Percentiles rank a stretch among this genome's conserved stretches.
phyloP scores from a whole-genome alignment of 1,140 invertebrate species.

The Anagrus nilaparvatae region DNA sequence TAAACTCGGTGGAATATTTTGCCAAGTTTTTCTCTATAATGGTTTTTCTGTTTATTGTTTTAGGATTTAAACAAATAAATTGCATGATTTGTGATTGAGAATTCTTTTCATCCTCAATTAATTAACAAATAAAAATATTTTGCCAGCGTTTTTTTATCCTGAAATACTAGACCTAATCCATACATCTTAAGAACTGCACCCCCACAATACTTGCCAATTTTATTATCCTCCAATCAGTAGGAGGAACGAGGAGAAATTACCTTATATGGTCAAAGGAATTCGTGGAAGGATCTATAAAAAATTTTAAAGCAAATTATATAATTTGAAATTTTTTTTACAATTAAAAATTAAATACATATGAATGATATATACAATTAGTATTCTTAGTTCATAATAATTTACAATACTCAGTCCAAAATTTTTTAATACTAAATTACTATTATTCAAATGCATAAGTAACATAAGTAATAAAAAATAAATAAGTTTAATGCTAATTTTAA shows the following conservation, averaged over 20 bases:
- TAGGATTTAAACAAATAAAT: slow-evolving; percentile 1
- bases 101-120: slow-evolving; percentile 4
- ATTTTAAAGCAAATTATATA: too few species aligned
- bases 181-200: not conserved
- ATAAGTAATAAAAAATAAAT: too few species aligned
- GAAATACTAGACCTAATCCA: too few species aligned
- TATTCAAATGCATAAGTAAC: too few species aligned
- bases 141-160: not conserved
- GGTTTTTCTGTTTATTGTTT: too few species aligned
- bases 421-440: too few species aligned
- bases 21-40: too few species aligned
- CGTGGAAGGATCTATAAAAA: too few species aligned
- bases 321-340: too few species aligned
- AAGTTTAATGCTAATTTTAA: too few species aligned
- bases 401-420: slow-evolving; percentile 10
- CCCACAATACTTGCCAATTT: slow-evolving; percentile 18
- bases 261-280: slow-evolving; percentile 44
- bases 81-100: slow-evolving; percentile 12
- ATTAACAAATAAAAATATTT: not conserved
- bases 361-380: slow-evolving; percentile 14
- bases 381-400: slow-evolving; percentile 12
- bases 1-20: not conserved
- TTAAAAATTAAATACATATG: too few species aligned
- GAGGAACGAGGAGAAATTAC: slow-evolving; percentile 43
- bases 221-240: slow-evolving; percentile 36